These are phyloP conservation scores for Rhipidura dahli DNA, from an alignment of 2,113 vertebrate genomes.

Conservation along the genomic window DNA sequence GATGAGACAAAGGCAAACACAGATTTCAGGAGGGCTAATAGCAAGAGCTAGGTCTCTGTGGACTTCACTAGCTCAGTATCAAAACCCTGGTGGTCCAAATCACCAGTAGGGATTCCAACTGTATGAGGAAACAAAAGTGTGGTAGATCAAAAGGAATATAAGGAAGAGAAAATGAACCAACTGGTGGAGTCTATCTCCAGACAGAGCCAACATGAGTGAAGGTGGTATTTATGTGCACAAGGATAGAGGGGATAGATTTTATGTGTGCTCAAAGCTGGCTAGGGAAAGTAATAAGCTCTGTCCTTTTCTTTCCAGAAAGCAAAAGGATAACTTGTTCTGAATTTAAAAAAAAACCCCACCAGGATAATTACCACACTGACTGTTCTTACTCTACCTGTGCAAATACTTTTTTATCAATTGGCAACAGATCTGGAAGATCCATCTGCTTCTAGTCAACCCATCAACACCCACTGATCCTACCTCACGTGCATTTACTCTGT, in stretches of 20 bases:
- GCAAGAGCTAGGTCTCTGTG: neutral
- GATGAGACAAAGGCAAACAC: neutral
- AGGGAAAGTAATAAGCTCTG: neutral
- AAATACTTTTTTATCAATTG: neutral
- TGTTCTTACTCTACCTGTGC: neutral
- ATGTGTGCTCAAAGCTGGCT: neutral
- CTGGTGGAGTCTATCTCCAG: neutral
- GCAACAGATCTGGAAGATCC: neutral
- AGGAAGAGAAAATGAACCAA: neutral
- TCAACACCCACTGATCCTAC: neutral
- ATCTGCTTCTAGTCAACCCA: neutral
- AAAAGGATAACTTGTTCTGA: neutral
- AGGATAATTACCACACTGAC: neutral
- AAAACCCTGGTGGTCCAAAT: neutral
- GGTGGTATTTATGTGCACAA: neutral
- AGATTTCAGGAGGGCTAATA: neutral
- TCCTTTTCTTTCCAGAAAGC: neutral
- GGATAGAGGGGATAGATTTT: neutral
- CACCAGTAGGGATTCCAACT: neutral
- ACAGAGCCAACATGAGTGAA: neutral
- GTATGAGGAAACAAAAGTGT: neutral
- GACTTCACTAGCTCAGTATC: neutral
- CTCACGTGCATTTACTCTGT: neutral
- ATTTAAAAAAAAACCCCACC: neutral
- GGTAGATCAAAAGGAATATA: neutral